A percentile compares a stretch with the other conserved stretches of the same genome.
These are phyloP conservation scores for Hyperoodon ampullatus DNA, from an alignment of 2,113 vertebrate genomes.

Conservation along the genomic window DNA sequence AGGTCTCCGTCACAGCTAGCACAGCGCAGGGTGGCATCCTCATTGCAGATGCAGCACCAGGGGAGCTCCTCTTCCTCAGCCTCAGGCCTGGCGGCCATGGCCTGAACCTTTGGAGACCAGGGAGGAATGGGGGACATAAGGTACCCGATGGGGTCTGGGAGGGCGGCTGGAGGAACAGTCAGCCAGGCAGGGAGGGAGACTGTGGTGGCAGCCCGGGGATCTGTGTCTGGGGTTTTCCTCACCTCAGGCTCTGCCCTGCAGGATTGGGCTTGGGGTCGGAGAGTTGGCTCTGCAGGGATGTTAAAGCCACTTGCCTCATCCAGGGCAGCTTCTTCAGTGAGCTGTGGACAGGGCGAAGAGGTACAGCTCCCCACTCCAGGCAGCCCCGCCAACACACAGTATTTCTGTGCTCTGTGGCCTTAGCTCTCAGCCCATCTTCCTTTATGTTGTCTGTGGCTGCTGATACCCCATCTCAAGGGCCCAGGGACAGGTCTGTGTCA, in stretches of 20 bases:
- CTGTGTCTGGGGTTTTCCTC: constrained; percentile 47
- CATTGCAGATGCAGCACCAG: constrained; percentile 98
- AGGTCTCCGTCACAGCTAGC: constrained; percentile 94
- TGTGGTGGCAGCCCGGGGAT: not conserved
- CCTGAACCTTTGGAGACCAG: not conserved
- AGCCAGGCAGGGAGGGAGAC: not conserved
- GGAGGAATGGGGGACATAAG: not conserved
- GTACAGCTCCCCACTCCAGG: constrained; percentile 30
- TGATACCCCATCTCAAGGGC: not conserved
- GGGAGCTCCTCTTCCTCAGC: constrained; percentile 93
- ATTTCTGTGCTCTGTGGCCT: not conserved
- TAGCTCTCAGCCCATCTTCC: not conserved
- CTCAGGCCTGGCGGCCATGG: not conserved
- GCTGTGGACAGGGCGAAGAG: constrained; percentile 82
- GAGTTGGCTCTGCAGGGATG: constrained; percentile 88
- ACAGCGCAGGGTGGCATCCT: constrained; percentile 93
- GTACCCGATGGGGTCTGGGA: not conserved
- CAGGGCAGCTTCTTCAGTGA: constrained; percentile 93
- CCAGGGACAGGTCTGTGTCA: not conserved
- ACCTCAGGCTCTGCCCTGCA: constrained; percentile 79
- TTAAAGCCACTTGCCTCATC: constrained; percentile 97
- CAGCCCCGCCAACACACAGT: not conserved
- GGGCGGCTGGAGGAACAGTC: not conserved
- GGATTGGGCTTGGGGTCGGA: constrained; percentile 27
- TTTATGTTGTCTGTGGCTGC: not conserved